Base-by-base conservation (phyloP, 92 coral and sea anemone genomes). In the Chrysogorgia sp. region DNA sequence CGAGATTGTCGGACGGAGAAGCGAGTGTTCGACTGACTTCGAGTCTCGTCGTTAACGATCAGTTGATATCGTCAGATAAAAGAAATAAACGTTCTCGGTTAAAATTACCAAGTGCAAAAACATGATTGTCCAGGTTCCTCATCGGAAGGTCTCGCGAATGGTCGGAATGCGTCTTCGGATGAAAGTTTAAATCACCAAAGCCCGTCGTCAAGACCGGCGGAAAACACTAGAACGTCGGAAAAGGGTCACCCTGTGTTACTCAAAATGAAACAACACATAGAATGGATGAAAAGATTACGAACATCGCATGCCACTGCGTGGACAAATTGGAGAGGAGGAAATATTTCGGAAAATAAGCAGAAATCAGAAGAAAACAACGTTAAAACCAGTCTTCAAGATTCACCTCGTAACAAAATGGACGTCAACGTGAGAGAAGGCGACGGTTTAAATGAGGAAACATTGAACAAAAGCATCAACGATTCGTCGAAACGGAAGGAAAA, bases 251-350 rank as follows among this genome's bases (percentile, higher is more conserved):
- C 45, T 55, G 28, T 49, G 28, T 35, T 29, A 40, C 58, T 68
- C 5, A 66, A 83, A 1, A 67, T 34, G 65, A 10, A 55, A 24
- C 48, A 72, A 6, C 79, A 72, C 29, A 19, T 72, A 32, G 21
- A 7, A 72, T 72, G 79, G 79, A 48, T 72, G 19, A 72, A 56
- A 72, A n/a, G 65, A 26, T 21, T 72, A 0, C 64, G 48, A 10
- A 64, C 7, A 61, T 61, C 69, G 33, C 32, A 35, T 59, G 65
- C 28, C 17, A 40, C 7, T 7, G 24, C 62, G 22, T 1, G 25
- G n/a, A 47, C 10, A 2, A 47, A 7, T 47, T 47, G 2, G 29
- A 34, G 19, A 29, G 41, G 34, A 12, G 40, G 7, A 3, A 34
- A 64, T 12, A 34, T 7, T n/a, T 64, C 31, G 20, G 43, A 37